Conservation (phyloP, 2,888 invertebrate genomes). For the Teinopalpus imperialis region DNA sequence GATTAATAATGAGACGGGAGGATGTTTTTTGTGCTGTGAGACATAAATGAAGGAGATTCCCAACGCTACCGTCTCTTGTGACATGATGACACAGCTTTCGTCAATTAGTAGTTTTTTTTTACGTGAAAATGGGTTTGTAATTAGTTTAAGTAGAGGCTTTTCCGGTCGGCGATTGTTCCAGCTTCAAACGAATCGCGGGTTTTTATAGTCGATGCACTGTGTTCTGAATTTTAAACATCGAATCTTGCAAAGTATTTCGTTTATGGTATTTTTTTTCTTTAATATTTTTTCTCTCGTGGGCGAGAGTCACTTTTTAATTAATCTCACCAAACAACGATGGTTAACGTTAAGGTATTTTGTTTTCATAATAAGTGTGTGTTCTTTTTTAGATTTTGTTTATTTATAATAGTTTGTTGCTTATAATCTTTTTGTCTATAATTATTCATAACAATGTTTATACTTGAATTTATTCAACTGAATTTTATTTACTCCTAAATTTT, state of each 20-base stretch:
- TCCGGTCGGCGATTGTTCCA: slow-evolving; percentile 47
- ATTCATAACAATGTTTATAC: too few relatives aligned
- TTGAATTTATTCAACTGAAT: too few relatives aligned
- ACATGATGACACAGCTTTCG: slow-evolving; percentile 61
- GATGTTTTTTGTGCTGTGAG: slow-evolving; percentile 36
- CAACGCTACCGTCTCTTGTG: slow-evolving; percentile 44
- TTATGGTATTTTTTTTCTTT: slow-evolving; percentile 9
- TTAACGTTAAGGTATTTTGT: too few relatives aligned
- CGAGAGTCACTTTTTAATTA: neutral
- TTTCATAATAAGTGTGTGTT: too few relatives aligned
- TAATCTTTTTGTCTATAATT: too few relatives aligned
- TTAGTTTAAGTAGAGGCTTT: slow-evolving; percentile 61
- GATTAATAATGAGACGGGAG: slow-evolving; percentile 37
- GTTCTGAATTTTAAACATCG: slow-evolving; percentile 25
- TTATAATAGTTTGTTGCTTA: too few relatives aligned
- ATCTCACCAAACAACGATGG: too few relatives aligned
- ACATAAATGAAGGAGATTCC: slow-evolving; percentile 47
- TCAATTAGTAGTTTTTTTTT: slow-evolving; percentile 47
- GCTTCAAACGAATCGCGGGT: slow-evolving; percentile 29
- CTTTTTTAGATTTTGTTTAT: too few relatives aligned
- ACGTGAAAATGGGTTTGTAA: slow-evolving; percentile 50
- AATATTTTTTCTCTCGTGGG: neutral
- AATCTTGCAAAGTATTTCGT: slow-evolving; percentile 13
- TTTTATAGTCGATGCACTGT: slow-evolving; percentile 31
- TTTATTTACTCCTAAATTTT: too few relatives aligned